Percentiles rank a stretch among this genome's conserved stretches.
These are phyloP conservation scores for Marcusenius ussheri DNA, from an alignment of 2,113 vertebrate genomes.

Conservation along the genomic window DNA sequence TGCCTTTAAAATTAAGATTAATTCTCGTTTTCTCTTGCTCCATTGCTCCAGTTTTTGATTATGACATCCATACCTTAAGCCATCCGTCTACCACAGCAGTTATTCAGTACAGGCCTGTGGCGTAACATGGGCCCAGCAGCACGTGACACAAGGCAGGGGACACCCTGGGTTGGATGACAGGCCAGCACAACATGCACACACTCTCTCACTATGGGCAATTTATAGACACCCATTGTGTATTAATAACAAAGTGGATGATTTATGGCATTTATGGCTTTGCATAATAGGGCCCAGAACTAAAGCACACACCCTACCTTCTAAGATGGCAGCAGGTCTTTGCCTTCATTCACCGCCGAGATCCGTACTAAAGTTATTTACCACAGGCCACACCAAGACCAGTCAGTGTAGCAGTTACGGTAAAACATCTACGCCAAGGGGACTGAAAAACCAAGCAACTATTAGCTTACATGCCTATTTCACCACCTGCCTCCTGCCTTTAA, in stretches of 20 bases:
- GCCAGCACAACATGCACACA: neutral
- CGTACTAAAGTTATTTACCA: neutral
- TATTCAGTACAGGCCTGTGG: neutral
- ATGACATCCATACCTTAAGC: neutral
- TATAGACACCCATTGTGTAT: neutral
- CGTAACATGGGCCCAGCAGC: neutral
- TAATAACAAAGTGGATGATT: neutral
- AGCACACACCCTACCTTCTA: neutral
- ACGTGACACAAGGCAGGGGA: neutral
- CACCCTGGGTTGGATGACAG: neutral
- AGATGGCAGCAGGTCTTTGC: neutral
- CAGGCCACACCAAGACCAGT: neutral
- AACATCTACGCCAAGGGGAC: neutral
- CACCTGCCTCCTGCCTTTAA: neutral
- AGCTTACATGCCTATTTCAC: neutral
- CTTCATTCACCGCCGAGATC: neutral
- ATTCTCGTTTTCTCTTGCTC: neutral
- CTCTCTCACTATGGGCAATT: neutral
- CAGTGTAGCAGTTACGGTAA: neutral
- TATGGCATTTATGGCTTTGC: neutral
- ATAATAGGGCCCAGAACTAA: neutral
- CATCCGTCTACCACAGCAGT: neutral
- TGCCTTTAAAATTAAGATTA: neutral
- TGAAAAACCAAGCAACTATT: neutral
- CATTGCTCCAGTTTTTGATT: neutral